These are phyloP conservation scores for Larimichthys crocea DNA, from an alignment of 2,113 vertebrate genomes.

Conservation along the genomic window DNA sequence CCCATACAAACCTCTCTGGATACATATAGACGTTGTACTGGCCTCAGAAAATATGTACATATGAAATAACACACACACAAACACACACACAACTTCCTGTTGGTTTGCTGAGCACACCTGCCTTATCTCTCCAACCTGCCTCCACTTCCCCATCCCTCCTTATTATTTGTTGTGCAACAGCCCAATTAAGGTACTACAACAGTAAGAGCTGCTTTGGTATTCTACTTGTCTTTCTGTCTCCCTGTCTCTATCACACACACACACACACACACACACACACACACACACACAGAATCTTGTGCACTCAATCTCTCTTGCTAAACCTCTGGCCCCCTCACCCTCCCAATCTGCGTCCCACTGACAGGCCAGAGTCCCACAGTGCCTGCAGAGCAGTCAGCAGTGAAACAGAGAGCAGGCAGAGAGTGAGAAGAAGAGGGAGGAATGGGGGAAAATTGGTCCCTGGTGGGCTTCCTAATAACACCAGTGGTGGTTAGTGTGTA, in stretches of 20 bases:
- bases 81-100: constrained; percentile 20
- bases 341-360: constrained; percentile 53
- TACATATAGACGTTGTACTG: background rate
- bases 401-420: constrained; percentile 60
- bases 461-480: constrained; percentile 61
- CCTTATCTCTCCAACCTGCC: background rate
- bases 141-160: background rate
- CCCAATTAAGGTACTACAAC: constrained; percentile 59
- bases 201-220: constrained; percentile 40
- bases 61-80: constrained; percentile 17
- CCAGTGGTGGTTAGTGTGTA: constrained; percentile 37
- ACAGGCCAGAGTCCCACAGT: constrained; percentile 63
- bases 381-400: constrained; percentile 68
- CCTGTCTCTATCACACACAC: background rate
- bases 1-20: constrained; percentile 28
- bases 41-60: background rate
- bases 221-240: constrained; percentile 2
- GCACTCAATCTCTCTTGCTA: constrained; percentile 38
- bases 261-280: background rate
- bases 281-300: constrained; percentile 41
- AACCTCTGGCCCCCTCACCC: constrained; percentile 4
- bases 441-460: constrained; percentile 78
- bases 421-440: constrained; percentile 57
- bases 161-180: constrained; percentile 30
- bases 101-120: constrained; percentile 14